phyloP scores from a whole-genome alignment of 2,797 vertebrate species.

The Nannoperca australis region DNA sequence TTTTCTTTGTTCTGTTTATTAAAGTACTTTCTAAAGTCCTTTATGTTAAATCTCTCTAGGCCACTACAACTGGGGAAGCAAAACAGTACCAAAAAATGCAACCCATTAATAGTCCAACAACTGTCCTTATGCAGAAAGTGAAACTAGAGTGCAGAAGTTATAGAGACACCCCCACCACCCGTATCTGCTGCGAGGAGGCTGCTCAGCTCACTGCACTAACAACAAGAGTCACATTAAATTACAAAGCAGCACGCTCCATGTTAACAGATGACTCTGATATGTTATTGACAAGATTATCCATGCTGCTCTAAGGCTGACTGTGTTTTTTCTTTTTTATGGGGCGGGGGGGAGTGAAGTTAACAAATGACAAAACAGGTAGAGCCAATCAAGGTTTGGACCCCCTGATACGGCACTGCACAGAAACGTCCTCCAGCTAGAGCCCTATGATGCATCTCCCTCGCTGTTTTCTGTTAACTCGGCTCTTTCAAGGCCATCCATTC shows the following conservation, averaged over 20 bases:
- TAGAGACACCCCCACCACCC: neutral
- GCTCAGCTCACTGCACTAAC: conserved; percentile 48
- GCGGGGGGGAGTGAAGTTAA: conserved; percentile 66
- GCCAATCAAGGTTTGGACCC: conserved; percentile 74
- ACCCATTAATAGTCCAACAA: neutral
- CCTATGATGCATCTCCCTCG: conserved; percentile 78
- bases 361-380: conserved; percentile 77
- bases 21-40: neutral
- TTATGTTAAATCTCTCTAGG: neutral
- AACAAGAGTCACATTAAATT: conserved; percentile 65
- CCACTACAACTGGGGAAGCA: neutral
- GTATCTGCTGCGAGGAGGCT: conserved; percentile 23
- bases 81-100: conserved; percentile 1
- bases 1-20: neutral
- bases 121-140: conserved; percentile 27
- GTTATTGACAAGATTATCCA: conserved; percentile 70
- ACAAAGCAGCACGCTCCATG: conserved; percentile 46
- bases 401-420: conserved; percentile 60
- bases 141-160: conserved; percentile 2
- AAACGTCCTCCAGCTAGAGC: conserved; percentile 71
- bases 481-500: conserved; percentile 83
- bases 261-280: conserved; percentile 67
- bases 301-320: conserved; percentile 56
- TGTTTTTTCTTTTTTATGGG: conserved; percentile 38
- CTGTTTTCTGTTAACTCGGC: conserved; percentile 84